A percentile compares a stretch with the other conserved stretches of the same genome.
Conservation (phyloP, 2,888 invertebrate species). For the Adelphocoris suturalis region DNA sequence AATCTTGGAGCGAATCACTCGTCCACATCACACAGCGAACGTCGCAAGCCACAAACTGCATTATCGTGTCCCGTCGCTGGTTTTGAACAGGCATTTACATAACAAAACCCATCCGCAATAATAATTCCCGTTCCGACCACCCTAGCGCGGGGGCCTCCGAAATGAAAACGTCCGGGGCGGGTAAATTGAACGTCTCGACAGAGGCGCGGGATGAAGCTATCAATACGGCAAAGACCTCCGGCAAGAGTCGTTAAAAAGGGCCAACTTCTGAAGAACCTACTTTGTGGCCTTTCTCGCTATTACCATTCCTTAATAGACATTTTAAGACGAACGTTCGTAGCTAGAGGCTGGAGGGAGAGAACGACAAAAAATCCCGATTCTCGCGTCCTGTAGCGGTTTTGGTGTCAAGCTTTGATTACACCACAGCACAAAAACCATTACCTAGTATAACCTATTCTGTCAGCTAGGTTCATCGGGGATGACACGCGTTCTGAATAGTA, state of each 20-base stretch:
- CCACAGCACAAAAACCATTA: too few relatives aligned
- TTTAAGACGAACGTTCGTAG: slow-evolving; percentile 2
- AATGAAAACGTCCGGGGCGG: slow-evolving; percentile 1
- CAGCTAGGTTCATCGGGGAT: too few relatives aligned
- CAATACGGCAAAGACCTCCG: slow-evolving; percentile 31
- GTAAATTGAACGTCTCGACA: slow-evolving; percentile 4
- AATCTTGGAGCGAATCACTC: too few relatives aligned
- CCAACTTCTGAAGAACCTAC: slow-evolving; percentile 30
- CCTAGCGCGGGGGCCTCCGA: slow-evolving; percentile 5
- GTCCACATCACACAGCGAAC: too few relatives aligned
- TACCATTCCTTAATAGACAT: slow-evolving; percentile 31
- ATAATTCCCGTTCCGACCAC: slow-evolving; percentile 21
- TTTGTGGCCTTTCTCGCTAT: slow-evolving; percentile 34
- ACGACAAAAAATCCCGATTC: not conserved
- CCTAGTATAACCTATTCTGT: too few relatives aligned
- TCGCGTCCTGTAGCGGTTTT: not conserved
- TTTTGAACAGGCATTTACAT: not conserved
- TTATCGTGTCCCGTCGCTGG: not conserved
- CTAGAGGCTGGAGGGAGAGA: not conserved
- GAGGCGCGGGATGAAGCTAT: slow-evolving; percentile 21
- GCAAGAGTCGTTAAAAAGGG: slow-evolving; percentile 23
- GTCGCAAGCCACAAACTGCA: not conserved
- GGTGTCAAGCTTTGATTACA: not conserved
- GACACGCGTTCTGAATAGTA: too few relatives aligned
- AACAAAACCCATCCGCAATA: not conserved